Conservation (phyloP, 2,888 invertebrate species). For the Lapara coniferarum region DNA sequence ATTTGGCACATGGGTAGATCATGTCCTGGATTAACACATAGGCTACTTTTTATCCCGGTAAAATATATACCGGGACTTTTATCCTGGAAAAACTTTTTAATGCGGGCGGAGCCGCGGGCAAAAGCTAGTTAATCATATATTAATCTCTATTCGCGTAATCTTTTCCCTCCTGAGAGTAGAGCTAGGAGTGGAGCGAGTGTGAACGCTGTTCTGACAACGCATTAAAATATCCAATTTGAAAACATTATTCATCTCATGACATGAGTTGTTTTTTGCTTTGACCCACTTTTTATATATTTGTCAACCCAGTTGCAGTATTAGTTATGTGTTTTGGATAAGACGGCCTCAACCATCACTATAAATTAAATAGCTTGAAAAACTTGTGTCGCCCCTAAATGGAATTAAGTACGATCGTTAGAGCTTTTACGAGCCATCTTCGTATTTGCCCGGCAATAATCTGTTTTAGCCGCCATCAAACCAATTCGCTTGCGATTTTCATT, state of each 20-base stretch:
- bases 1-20: too few species aligned
- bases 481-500: slow-evolving; percentile 52
- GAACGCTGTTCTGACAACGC: neutral
- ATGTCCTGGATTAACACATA: too few species aligned
- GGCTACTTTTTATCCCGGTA: too few species aligned
- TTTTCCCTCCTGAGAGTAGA: neutral
- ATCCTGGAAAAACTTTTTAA: too few species aligned
- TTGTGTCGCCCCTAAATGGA: slow-evolving; percentile 63
- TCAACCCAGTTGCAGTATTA: slow-evolving; percentile 36
- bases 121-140: neutral
- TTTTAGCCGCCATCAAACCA: slow-evolving; percentile 58
- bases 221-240: slow-evolving; percentile 19
- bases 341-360: slow-evolving; percentile 51
- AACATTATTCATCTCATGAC: slow-evolving; percentile 11
- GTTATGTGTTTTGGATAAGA: slow-evolving; percentile 50
- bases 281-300: slow-evolving; percentile 36
- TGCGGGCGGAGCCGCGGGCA: too few species aligned
- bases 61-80: too few species aligned
- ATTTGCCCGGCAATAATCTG: slow-evolving; percentile 63
- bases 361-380: slow-evolving; percentile 66
- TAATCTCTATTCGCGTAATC: slow-evolving; percentile 3
- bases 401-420: slow-evolving; percentile 70
- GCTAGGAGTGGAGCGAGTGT: neutral
- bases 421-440: slow-evolving; percentile 72
- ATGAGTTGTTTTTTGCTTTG: slow-evolving; percentile 31